Evolutionary conservation across 2,888 invertebrate genomes (phyloP).

Genomic region (Neoitamus cyanurus): DNA sequence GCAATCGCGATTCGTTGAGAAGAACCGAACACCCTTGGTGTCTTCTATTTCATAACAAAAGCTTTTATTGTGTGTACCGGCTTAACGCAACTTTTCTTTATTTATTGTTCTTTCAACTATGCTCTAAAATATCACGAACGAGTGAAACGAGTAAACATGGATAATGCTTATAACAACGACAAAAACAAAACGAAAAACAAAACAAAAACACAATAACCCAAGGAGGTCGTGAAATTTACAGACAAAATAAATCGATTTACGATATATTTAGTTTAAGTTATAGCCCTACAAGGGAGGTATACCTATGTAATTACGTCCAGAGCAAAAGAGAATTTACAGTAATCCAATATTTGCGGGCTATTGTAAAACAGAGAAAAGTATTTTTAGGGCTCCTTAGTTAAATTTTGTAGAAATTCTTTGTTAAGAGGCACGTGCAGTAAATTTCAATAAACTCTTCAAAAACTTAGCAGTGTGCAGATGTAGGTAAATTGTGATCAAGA

Average conservation of each 20-base stretch:
- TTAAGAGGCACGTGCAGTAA: neutral
- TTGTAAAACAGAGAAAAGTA: neutral
- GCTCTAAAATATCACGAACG: neutral
- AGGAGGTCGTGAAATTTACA: neutral
- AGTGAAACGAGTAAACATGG: neutral
- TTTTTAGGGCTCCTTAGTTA: neutral
- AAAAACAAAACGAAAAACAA: no score
- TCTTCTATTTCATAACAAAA: neutral
- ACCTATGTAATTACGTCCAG: no score
- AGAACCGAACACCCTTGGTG: neutral
- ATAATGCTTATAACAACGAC: neutral
- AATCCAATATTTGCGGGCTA: neutral
- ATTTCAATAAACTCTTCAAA: neutral
- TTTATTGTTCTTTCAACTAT: no score
- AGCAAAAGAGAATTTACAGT: neutral
- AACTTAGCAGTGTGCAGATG: neutral
- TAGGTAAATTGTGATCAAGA: neutral
- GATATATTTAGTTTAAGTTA: no score
- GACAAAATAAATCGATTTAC: neutral
- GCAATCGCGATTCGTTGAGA: no score
- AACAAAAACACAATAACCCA: no score
- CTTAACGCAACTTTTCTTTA: neutral
- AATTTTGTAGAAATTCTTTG: neutral
- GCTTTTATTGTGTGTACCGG: neutral
- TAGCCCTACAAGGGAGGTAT: no score